Conservation (phyloP, 2,797 vertebrate species). For the Centropyge bicolor region DNA sequence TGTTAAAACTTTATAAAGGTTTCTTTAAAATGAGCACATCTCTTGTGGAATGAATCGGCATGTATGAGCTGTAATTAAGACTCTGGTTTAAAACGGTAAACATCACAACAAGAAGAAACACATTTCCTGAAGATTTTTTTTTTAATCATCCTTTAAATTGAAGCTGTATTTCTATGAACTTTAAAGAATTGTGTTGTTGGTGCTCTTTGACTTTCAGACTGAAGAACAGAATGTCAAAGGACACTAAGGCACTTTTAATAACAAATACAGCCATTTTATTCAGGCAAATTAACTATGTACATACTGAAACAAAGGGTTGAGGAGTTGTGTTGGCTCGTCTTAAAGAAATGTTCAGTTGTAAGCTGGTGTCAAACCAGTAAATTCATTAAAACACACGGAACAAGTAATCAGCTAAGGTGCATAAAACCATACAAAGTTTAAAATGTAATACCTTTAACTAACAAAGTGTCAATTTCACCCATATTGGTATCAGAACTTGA, state of each 20-base stretch:
- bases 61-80: neutral
- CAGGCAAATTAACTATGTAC: neutral
- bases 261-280: conserved; percentile 28
- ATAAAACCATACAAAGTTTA: neutral
- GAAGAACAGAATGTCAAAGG: neutral
- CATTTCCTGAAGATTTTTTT: conserved; percentile 7
- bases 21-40: conserved; percentile 72
- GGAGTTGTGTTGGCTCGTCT: neutral
- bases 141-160: neutral
- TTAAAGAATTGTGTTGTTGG: neutral
- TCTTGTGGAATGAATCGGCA: conserved; percentile 21
- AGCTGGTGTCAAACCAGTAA: neutral
- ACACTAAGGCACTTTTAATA: conserved; percentile 9
- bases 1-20: conserved; percentile 85
- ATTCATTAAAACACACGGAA: neutral
- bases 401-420: neutral
- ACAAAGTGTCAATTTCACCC: neutral
- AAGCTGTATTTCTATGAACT: neutral
- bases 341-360: neutral
- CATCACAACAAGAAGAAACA: conserved; percentile 9
- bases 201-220: conserved; percentile 1
- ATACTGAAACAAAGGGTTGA: neutral
- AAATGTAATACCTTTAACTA: neutral
- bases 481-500: neutral
- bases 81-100: neutral